Evolutionary conservation across 2,888 invertebrate species (phyloP).

Genomic region (Ectemnius cavifrons): DNA sequence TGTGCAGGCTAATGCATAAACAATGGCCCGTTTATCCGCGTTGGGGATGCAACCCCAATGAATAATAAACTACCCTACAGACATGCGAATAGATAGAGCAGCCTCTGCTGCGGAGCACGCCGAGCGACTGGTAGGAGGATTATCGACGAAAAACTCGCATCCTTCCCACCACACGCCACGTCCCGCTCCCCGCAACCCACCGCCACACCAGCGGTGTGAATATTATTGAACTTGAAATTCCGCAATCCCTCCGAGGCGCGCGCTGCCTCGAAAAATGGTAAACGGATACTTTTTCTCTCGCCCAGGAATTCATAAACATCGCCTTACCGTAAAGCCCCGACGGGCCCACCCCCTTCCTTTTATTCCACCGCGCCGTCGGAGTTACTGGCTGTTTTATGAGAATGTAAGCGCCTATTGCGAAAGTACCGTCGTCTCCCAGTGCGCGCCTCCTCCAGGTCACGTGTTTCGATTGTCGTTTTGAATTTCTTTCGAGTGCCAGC

Average conservation of each 20-base stretch:
- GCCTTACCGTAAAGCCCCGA: too few species aligned
- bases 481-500: too few species aligned
- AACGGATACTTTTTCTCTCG: too few species aligned
- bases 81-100: constrained; percentile 58
- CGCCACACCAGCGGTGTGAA: constrained; percentile 32
- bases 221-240: constrained; percentile 56
- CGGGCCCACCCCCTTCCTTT: too few species aligned
- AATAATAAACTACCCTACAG: constrained; percentile 71
- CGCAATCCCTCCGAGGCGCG: constrained; percentile 1
- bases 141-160: constrained; percentile 60
- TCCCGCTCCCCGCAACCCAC: constrained; percentile 37
- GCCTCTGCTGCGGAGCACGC: constrained; percentile 48
- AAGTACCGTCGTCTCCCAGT: too few species aligned
- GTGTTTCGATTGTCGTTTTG: too few species aligned
- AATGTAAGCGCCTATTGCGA: too few species aligned
- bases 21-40: constrained; percentile 73
- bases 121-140: constrained; percentile 53
- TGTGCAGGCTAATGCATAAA: constrained; percentile 72
- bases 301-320: too few species aligned
- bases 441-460: too few species aligned
- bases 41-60: constrained; percentile 70
- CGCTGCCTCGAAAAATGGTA: too few species aligned
- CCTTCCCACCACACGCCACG: constrained; percentile 2
- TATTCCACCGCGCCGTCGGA: too few species aligned
- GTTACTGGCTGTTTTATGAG: too few species aligned